phyloP scores from a whole-genome alignment of 2,888 invertebrate species.

The Drosophila eohydei region DNA sequence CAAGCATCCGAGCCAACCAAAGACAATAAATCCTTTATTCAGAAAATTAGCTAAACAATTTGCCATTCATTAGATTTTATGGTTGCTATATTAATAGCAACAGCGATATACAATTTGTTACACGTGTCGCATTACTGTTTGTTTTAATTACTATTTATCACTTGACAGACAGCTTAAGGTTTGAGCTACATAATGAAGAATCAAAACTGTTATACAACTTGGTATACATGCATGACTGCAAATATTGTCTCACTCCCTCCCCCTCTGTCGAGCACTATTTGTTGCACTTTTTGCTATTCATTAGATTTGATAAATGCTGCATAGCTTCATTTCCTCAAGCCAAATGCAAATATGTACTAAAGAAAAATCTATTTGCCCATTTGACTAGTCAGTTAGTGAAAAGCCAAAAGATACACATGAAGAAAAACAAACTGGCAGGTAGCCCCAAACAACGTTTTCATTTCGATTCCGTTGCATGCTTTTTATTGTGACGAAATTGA shows the following conservation, averaged over 20 bases:
- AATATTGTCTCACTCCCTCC: not conserved
- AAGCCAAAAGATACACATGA: constrained; percentile 33
- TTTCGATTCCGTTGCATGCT: constrained; percentile 3
- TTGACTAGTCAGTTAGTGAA: constrained; percentile 49
- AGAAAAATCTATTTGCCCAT: constrained; percentile 59
- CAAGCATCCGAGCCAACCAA: too few relatives aligned
- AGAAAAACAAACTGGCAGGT: constrained; percentile 13
- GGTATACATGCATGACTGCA: constrained; percentile 4
- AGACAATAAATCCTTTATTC: too few relatives aligned
- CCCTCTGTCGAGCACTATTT: not conserved
- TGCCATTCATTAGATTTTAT: too few relatives aligned
- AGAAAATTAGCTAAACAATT: too few relatives aligned
- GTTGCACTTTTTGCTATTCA: constrained; percentile 18
- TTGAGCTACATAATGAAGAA: not conserved
- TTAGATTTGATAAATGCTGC: constrained; percentile 30
- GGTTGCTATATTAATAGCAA: too few relatives aligned
- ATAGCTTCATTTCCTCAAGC: constrained; percentile 48
- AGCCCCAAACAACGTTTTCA: constrained; percentile 8
- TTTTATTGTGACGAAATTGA: constrained; percentile 46
- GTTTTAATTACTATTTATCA: not conserved
- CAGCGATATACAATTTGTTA: not conserved
- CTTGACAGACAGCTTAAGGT: not conserved
- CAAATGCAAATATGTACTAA: constrained; percentile 49
- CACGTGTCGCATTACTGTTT: not conserved
- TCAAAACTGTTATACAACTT: constrained; percentile 12